Evolutionary conservation across 1,140 invertebrate genomes (phyloP).

Genomic region (Ostrea denselamellosa): DNA sequence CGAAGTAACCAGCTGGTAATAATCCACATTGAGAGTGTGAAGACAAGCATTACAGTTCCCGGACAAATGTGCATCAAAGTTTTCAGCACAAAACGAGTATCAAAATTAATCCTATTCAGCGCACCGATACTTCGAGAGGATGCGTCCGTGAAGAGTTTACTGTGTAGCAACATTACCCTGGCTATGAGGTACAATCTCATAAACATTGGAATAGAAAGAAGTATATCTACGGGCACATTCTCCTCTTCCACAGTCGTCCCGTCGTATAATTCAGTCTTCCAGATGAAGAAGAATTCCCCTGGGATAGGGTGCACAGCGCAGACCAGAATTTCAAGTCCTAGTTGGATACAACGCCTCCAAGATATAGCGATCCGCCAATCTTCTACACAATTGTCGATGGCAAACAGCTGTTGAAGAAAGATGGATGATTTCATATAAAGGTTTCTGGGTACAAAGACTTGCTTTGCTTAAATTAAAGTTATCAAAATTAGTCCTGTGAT

Average conservation of each 20-base stretch:
- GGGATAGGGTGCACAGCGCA: constrained; percentile 99
- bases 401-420: constrained; percentile 73
- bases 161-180: constrained; percentile 99
- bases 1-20: constrained; percentile 99
- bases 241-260: constrained; percentile 42
- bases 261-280: constrained; percentile 80
- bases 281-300: constrained; percentile 95
- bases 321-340: constrained; percentile 93
- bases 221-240: constrained; percentile 86
- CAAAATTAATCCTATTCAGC: constrained; percentile 99
- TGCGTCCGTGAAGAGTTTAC: constrained; percentile 99
- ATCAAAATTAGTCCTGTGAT: no score
- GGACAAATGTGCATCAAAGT: constrained; percentile 99
- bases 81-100: constrained; percentile 99
- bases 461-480: no score
- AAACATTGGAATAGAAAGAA: constrained; percentile 99
- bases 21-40: constrained; percentile 99
- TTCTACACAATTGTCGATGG: constrained; percentile 93
- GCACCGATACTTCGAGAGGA: constrained; percentile 93
- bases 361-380: constrained; percentile 99
- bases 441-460: not conserved
- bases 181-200: constrained; percentile 99
- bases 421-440: not conserved
- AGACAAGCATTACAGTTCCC: constrained; percentile 97
- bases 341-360: constrained; percentile 95